Base-by-base conservation (phyloP, 2,797 vertebrate species). In the Diplodus puntazzo region DNA sequence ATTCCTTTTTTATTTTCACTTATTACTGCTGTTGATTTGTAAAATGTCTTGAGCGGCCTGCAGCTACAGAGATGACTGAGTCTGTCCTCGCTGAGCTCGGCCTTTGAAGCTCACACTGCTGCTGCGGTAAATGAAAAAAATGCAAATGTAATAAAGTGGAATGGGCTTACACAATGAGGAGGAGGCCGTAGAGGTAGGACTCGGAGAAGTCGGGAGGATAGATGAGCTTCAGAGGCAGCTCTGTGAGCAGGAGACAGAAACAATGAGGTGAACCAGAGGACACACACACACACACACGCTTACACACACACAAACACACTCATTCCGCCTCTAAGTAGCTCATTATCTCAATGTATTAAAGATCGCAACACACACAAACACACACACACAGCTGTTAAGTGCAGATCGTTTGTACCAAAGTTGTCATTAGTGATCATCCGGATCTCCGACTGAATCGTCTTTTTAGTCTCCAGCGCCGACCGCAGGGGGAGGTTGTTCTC, bases 171-270 rank as follows among this genome's bases (percentile, higher is more conserved):
- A 95, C 82, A 13, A 96, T 63, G 27, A 96, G 92, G 63, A 96
- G 94, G 3, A 96, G 93, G 73, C 94, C 94, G 18, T 96, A 96
- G 75, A 89, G 82, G 74, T 66, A 88, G 53, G 94, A 92, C 25
- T 95, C 94, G 0, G 94, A 95, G 91, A 96, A 96, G 88, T 94
- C 94, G 0, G 88, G 89, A 14, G 95, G 95, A 84, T 91, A 95
- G 80, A 91, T 82, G 76, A 96, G 91, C 87, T 95, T 95, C 88
- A 96, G 84, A 18, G 95, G 94, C 64, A 96, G 91, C 69, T 94
- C 95, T 96, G 89, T 3, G 76, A 75, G 67, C 52, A 59, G 50
- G 68, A 82, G 43, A 73, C 27, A 25, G 63, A 80, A 45, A 65
- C 58, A 49, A 43, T 48, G 68, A 84, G 73, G 81, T 14, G 77